Evolutionary conservation across 1,140 invertebrate species (phyloP), one percentile per base, ranked within the genome.

Genomic region (Drosophila mojavensis): DNA sequence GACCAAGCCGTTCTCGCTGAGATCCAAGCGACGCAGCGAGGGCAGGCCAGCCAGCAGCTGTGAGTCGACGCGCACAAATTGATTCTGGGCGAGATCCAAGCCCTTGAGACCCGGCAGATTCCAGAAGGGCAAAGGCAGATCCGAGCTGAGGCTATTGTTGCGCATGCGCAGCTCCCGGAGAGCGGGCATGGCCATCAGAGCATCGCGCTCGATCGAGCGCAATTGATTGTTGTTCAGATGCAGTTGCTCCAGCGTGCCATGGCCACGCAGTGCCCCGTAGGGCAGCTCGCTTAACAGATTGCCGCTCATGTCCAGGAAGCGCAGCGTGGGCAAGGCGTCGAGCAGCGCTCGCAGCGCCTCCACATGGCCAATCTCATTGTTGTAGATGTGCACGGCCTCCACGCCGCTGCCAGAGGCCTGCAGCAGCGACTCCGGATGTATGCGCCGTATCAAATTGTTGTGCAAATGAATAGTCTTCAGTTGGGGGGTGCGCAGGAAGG

Each of bases 191-290:
- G 95, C 95, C 67, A 94, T 94, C 86, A 98, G 96, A 2, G 96
- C 95, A 79, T 97, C 95, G 36, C 94, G 93, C 80, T 96, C 95
- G 20, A 98, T 94, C 30, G 95, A 94, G 47, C 94, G 94, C 15
- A 98, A 93, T 66, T 94, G 94, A 81, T 98, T 98, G 85, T 96
- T 94, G 85, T 97, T 95, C 47, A 98, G 93, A 93, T 97, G 96
- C 7, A 98, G 93, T 68, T 96, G 93, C 92, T 98, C 96, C 53
- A 98, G 91, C 26, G 94, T 96, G 0, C 95, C 94, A 92, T 97
- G 97, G 15, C 96, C 96, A 75, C 95, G 93, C 0, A 98, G 84
- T 0, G 95, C 93, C 3, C 96, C 96, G 81, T 94, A 95, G 5
- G 95, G 95, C 63, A 97, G 95, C 58, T 96, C 95, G 79, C 95